Percentiles rank a stretch among this genome's conserved stretches.
Evolutionary conservation across 2,113 vertebrate species (phyloP).

Genomic region (Megaceryle maxima): DNA sequence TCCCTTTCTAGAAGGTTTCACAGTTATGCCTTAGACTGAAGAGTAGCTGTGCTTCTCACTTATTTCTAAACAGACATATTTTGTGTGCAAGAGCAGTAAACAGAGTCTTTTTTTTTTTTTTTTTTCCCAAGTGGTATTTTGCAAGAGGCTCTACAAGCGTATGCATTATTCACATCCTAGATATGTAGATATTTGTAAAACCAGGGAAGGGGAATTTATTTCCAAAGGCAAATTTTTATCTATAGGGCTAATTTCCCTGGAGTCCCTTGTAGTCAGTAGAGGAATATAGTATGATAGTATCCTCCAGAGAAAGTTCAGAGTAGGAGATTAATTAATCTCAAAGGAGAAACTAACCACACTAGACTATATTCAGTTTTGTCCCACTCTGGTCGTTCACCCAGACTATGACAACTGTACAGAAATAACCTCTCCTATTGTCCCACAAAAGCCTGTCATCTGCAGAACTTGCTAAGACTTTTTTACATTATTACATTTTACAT

Average conservation of each 20-base stretch:
- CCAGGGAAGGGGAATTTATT: not conserved
- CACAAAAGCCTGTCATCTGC: not conserved
- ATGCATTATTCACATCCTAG: slow-evolving; percentile 29
- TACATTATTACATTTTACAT: not conserved
- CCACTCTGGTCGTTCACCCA: not conserved
- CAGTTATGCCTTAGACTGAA: not conserved
- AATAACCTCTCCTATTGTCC: not conserved
- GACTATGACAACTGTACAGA: not conserved
- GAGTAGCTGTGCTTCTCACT: not conserved
- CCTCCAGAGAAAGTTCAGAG: slow-evolving; percentile 17
- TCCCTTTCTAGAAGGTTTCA: not conserved
- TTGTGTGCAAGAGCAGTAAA: not conserved
- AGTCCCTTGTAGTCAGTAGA: not conserved
- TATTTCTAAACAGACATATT: not conserved
- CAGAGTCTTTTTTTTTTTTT: not conserved
- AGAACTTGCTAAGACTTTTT: not conserved
- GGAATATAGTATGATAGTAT: not conserved
- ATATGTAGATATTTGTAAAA: slow-evolving; percentile 51
- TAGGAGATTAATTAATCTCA: slow-evolving; percentile 48
- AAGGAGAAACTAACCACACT: not conserved
- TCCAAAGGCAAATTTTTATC: slow-evolving; percentile 61
- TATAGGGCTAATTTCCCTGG: slow-evolving; percentile 56
- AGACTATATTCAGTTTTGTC: not conserved
- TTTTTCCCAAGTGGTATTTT: not conserved
- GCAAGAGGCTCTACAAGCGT: not conserved